Evolutionary conservation across 35 echinoderm and acorn worm species (phyloP).

Genomic region (Nesometra sesokonis): DNA sequence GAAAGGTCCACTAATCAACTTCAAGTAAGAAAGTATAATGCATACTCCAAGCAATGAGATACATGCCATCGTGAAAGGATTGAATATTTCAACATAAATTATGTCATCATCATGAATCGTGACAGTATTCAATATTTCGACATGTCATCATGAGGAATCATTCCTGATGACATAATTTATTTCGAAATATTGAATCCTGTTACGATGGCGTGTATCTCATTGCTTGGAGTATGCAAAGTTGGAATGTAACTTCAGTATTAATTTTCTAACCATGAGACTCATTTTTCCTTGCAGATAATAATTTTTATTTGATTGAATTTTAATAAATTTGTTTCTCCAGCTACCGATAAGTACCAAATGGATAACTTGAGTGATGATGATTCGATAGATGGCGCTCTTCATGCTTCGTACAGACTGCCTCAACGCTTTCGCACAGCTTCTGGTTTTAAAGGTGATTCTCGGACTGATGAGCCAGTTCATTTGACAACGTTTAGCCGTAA

Average conservation of each 20-base stretch:
- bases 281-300: background rate
- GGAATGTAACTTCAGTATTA: background rate
- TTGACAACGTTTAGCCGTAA: background rate
- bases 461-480: background rate
- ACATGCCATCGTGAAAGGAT: too few species aligned
- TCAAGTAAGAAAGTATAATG: too few species aligned
- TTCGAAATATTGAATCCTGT: too few species aligned
- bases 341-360: conserved; percentile 73
- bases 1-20: too few species aligned
- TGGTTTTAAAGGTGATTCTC: background rate
- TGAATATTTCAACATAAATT: too few species aligned
- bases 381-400: conserved; percentile 50
- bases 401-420: background rate
- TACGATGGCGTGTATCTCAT: too few species aligned
- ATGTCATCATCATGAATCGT: too few species aligned
- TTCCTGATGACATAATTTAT: too few species aligned
- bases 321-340: background rate
- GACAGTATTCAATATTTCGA: too few species aligned
- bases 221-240: background rate
- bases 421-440: background rate
- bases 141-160: too few species aligned
- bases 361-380: conserved; percentile 80
- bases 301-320: too few species aligned
- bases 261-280: background rate
- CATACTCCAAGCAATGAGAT: too few species aligned